A percentile compares a stretch with the other conserved stretches of the same genome.
These are phyloP conservation scores for Diplazon laetatorius DNA, from an alignment of 2,888 invertebrate genomes.

Conservation along the genomic window DNA sequence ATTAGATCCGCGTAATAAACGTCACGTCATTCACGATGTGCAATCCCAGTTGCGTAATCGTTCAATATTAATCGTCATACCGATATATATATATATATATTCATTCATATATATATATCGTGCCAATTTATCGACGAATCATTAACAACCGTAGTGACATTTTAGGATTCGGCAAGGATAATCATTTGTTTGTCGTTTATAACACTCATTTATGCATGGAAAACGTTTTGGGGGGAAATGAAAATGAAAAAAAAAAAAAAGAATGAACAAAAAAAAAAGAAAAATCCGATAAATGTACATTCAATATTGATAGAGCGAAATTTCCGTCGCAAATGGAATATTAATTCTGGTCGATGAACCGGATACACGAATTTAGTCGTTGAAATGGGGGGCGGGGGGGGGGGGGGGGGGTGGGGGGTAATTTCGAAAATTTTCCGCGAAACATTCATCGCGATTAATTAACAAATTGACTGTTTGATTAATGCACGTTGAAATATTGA, in stretches of 20 bases:
- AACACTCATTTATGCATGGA: too few species aligned
- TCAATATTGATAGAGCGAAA: neutral
- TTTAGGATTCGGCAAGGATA: too few species aligned
- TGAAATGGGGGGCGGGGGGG: neutral
- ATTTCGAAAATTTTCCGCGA: too few species aligned
- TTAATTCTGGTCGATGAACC: too few species aligned
- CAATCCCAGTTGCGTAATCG: neutral
- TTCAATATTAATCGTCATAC: neutral
- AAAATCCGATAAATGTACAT: neutral
- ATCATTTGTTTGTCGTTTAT: too few species aligned
- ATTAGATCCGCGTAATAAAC: neutral
- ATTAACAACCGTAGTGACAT: neutral
- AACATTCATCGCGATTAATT: neutral
- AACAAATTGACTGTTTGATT: neutral
- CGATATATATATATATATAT: neutral
- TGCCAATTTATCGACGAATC: neutral
- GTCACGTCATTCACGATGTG: conserved; percentile 4
- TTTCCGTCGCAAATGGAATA: too few species aligned
- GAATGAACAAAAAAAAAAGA: neutral
- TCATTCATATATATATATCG: neutral
- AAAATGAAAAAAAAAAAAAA: neutral
- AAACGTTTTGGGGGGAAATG: neutral
- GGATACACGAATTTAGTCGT: too few species aligned
- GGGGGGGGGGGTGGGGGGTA: neutral
- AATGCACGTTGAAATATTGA: neutral